Evolutionary conservation across 2,797 vertebrate genomes (phyloP).

Genomic region (Chaetophractus vellerosus): DNA sequence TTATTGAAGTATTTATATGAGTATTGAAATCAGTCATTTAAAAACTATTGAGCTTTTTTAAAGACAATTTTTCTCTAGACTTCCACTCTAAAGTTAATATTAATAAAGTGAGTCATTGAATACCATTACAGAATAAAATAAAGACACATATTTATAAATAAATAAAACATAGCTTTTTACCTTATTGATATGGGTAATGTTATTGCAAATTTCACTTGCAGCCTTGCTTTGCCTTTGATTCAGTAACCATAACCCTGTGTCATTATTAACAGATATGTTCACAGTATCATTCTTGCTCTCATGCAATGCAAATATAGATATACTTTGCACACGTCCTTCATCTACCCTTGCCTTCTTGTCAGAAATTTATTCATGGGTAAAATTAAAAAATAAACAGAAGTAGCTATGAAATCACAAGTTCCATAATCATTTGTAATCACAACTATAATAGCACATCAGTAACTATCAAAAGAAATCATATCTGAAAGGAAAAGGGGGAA

Average conservation of each 20-base stretch:
- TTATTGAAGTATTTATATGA: slow-evolving; percentile 6
- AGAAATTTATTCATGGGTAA: slow-evolving; percentile 71
- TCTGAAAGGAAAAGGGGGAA: neutral
- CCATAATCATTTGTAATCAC: slow-evolving; percentile 69
- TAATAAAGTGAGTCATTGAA: slow-evolving; percentile 38
- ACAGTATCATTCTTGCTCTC: neutral
- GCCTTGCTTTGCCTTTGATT: slow-evolving; percentile 15
- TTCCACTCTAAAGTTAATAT: slow-evolving; percentile 31
- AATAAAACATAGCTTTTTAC: slow-evolving; percentile 6
- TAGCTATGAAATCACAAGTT: slow-evolving; percentile 61
- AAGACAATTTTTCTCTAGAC: slow-evolving; percentile 30
- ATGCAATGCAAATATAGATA: neutral
- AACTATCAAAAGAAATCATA: slow-evolving; percentile 68
- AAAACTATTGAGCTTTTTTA: slow-evolving; percentile 59
- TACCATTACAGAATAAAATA: slow-evolving; percentile 54
- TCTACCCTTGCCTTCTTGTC: slow-evolving; percentile 69
- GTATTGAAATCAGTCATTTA: slow-evolving; percentile 16
- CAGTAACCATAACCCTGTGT: neutral
- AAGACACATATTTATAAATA: slow-evolving; percentile 15
- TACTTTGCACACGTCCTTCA: slow-evolving; percentile 36
- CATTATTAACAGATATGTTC: neutral
- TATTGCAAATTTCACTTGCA: neutral
- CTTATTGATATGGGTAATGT: neutral
- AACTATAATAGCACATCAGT: slow-evolving; percentile 21
- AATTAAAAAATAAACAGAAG: slow-evolving; percentile 78